phyloP scores from a whole-genome alignment of 2,113 vertebrate species.

The Cebidichthys violaceus region DNA sequence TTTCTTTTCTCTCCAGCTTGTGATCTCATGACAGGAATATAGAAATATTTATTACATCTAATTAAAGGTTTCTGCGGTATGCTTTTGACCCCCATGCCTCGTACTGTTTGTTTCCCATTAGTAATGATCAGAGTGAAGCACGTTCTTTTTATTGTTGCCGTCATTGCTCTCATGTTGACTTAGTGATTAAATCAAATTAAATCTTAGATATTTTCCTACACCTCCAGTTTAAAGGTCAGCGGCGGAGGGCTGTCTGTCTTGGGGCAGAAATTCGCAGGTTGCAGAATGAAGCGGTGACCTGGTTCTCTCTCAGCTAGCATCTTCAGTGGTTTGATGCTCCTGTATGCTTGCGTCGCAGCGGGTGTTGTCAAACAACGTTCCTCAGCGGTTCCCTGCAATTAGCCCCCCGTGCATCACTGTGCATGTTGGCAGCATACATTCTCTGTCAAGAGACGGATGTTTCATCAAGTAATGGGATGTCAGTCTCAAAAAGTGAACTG shows the following conservation, averaged over 20 bases:
- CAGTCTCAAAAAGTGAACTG: conserved; percentile 44
- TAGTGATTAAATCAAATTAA: not conserved
- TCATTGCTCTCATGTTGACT: not conserved
- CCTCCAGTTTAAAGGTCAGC: conserved; percentile 6
- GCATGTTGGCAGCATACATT: conserved; percentile 22
- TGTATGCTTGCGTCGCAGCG: conserved; percentile 41
- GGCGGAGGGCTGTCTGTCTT: conserved; percentile 12
- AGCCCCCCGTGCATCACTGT: conserved; percentile 54
- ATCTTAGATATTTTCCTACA: not conserved
- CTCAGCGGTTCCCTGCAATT: conserved; percentile 56
- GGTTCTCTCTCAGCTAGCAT: conserved; percentile 40
- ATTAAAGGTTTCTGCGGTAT: conserved; percentile 8
- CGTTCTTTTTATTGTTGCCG: conserved; percentile 4
- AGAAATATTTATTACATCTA: conserved; percentile 9
- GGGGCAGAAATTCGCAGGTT: conserved; percentile 21
- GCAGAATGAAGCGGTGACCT: conserved; percentile 50
- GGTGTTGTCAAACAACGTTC: conserved; percentile 46
- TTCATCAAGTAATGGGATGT: conserved; percentile 46
- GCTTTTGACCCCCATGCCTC: not conserved
- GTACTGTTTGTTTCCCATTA: not conserved
- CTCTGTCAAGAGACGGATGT: conserved; percentile 25
- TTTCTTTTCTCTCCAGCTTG: not conserved
- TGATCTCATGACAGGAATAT: not conserved
- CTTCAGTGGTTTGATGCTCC: conserved; percentile 38
- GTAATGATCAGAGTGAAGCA: not conserved